phyloP scores from a whole-genome alignment of 2,113 vertebrate genomes.

The Shinisaurus crocodilurus region DNA sequence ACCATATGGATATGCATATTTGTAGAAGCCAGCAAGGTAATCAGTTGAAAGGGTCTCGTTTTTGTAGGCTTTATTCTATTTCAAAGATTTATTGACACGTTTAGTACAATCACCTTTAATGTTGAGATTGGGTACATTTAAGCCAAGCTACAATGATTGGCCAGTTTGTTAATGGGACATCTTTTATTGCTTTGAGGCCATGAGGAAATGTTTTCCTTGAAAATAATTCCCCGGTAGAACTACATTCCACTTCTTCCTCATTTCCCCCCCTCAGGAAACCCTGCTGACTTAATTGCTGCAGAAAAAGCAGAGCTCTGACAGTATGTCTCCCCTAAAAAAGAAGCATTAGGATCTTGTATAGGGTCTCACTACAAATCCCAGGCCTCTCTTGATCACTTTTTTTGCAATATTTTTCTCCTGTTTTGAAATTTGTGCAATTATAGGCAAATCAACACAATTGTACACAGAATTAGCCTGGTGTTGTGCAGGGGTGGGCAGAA shows the following conservation, averaged over 20 bases:
- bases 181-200: not conserved
- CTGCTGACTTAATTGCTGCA: not conserved
- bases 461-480: not conserved
- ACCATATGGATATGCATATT: not conserved
- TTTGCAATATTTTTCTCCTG: not conserved
- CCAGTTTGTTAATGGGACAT: not conserved
- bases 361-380: not conserved
- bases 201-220: not conserved
- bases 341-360: not conserved
- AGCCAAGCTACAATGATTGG: not conserved
- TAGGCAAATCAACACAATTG: not conserved
- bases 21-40: not conserved
- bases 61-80: not conserved
- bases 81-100: not conserved
- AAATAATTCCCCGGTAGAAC: not conserved
- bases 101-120: not conserved
- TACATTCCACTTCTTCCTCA: not conserved
- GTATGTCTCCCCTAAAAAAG: not conserved
- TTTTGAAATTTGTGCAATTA: not conserved
- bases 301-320: not conserved
- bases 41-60: not conserved
- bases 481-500: not conserved
- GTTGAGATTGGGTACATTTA: not conserved
- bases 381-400: not conserved
- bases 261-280: no score